These are phyloP conservation scores for Aptenodytes patagonicus DNA, from an alignment of 2,113 vertebrate species.

Conservation along the genomic window DNA sequence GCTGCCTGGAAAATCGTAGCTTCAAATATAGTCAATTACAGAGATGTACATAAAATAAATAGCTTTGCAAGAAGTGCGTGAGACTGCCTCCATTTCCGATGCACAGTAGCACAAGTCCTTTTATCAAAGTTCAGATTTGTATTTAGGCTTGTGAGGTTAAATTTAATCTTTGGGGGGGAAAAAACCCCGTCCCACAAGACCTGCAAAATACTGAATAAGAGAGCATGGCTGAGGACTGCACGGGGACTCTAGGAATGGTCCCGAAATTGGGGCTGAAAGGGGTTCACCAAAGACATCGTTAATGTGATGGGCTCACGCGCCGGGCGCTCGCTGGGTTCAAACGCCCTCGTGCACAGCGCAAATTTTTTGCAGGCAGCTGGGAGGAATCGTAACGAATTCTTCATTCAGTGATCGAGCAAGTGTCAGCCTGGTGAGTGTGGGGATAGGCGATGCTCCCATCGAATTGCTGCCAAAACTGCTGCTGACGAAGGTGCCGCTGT, in stretches of 20 bases:
- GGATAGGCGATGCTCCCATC: background rate
- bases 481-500: background rate
- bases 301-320: fast-evolving
- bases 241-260: background rate
- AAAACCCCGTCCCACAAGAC: background rate
- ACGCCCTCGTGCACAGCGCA: fast-evolving
- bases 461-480: fast-evolving
- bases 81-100: fast-evolving
- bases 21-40: background rate
- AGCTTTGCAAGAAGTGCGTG: background rate
- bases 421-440: background rate
- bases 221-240: background rate
- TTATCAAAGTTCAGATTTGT: background rate
- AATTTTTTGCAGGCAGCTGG: background rate
- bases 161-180: background rate
- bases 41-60: background rate
- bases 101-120: background rate
- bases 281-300: background rate
- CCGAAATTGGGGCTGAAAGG: background rate
- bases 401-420: fast-evolving
- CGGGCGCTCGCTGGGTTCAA: background rate
- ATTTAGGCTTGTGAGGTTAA: background rate
- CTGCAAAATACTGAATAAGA: background rate
- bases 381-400: background rate
- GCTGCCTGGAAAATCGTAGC: background rate